Percentiles rank a stretch among this genome's conserved stretches.
These are phyloP conservation scores for Fragum fragum DNA, from an alignment of 2,888 invertebrate species.

Conservation along the genomic window DNA sequence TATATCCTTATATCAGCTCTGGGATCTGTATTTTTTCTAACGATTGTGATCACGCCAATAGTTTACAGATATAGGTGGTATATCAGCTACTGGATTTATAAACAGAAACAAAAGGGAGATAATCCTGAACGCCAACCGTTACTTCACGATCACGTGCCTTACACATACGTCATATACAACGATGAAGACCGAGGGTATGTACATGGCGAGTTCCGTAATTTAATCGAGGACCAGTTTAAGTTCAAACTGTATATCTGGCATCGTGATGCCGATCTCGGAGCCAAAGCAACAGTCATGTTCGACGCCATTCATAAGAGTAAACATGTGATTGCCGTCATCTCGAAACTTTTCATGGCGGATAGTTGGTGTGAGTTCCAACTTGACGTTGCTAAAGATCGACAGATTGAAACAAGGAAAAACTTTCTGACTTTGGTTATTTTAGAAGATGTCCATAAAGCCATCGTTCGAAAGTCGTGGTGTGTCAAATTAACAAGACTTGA, in stretches of 20 bases:
- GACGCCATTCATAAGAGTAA: constrained; percentile 56
- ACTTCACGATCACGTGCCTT: constrained; percentile 12
- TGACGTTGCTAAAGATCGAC: constrained; percentile 43
- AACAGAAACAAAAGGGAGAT: background rate
- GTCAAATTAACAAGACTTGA: constrained; percentile 35
- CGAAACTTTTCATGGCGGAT: constrained; percentile 52
- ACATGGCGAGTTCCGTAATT: background rate
- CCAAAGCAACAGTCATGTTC: constrained; percentile 47
- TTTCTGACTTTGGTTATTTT: constrained; percentile 47
- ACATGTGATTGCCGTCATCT: constrained; percentile 55
- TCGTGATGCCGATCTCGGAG: constrained; percentile 16
- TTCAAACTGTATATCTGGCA: constrained; percentile 36
- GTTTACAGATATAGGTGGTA: constrained; percentile 44
- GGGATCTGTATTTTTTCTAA: constrained; percentile 3
- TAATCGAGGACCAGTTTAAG: constrained; percentile 33
- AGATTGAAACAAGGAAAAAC: constrained; percentile 33
- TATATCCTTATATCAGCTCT: background rate
- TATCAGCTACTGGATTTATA: constrained; percentile 36
- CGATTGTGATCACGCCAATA: background rate
- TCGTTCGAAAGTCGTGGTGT: constrained; percentile 37
- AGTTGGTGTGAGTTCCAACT: constrained; percentile 66
- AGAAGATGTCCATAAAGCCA: constrained; percentile 39
- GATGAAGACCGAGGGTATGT: constrained; percentile 26
- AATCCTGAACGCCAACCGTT: constrained; percentile 26
- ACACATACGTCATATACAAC: constrained; percentile 38